These are phyloP conservation scores for Austrolebias charrua DNA, from an alignment of 2,797 vertebrate genomes.

Conservation along the genomic window DNA sequence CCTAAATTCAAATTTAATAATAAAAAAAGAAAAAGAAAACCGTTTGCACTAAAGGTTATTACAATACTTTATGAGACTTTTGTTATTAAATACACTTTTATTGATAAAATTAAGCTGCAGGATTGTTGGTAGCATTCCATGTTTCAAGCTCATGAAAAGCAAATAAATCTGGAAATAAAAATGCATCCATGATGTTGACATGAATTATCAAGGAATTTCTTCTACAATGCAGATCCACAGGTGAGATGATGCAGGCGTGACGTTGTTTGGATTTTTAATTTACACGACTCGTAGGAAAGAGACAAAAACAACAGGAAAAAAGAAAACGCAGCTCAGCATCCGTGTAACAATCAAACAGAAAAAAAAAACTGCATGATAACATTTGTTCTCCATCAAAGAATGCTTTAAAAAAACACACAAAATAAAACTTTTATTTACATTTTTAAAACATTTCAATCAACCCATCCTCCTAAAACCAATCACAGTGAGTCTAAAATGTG, in stretches of 20 bases:
- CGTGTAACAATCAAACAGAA: constrained; percentile 29
- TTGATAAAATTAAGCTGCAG: neutral
- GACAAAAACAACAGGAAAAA: neutral
- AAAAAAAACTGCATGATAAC: constrained; percentile 16
- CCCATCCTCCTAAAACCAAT: constrained; percentile 37
- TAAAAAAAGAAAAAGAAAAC: neutral
- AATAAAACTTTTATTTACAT: constrained; percentile 62
- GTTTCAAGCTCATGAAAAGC: constrained; percentile 6
- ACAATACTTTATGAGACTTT: constrained; percentile 65
- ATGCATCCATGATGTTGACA: neutral
- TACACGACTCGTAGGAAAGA: constrained; percentile 32
- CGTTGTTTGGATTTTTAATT: constrained; percentile 30
- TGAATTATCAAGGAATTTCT: constrained; percentile 28
- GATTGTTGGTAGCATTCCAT: neutral
- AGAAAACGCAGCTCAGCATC: constrained; percentile 9
- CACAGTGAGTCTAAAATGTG: constrained; percentile 40
- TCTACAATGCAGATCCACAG: constrained; percentile 45
- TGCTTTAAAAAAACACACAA: constrained; percentile 32
- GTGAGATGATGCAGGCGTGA: constrained; percentile 33
- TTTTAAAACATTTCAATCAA: constrained; percentile 46
- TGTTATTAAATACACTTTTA: constrained; percentile 52
- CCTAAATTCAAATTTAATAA: neutral
- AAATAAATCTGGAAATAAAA: constrained; percentile 25
- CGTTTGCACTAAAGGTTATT: neutral
- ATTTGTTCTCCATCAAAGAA: constrained; percentile 29